Conservation (phyloP, 30 jellyfish, hydroid and myxozoan species). For the Aurelia coerulea region DNA sequence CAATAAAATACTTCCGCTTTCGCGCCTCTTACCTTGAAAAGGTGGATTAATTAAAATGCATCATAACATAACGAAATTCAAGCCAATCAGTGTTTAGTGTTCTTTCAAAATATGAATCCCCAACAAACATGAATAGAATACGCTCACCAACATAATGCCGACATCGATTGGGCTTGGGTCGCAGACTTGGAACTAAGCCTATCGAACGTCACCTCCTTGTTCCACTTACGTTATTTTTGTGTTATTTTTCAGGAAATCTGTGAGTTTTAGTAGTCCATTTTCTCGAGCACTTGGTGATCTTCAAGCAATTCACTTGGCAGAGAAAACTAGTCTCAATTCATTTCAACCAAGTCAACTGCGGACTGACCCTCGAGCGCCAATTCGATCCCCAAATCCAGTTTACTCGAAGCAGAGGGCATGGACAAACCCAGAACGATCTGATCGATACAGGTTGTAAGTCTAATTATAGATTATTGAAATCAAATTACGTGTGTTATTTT, state of each 20-base stretch:
- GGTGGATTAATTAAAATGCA: too few relatives aligned
- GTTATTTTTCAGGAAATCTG: constrained; percentile 32
- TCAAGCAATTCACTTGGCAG: constrained; percentile 39
- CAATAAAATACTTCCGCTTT: too few relatives aligned
- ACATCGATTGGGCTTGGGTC: too few relatives aligned
- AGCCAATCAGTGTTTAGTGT: too few relatives aligned
- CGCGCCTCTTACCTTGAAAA: too few relatives aligned
- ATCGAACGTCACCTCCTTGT: too few relatives aligned
- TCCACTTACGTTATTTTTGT: too few relatives aligned
- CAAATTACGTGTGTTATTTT: background rate
- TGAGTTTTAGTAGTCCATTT: constrained; percentile 60
- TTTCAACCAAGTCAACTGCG: constrained; percentile 19
- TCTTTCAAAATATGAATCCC: too few relatives aligned
- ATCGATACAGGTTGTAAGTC: constrained; percentile 8
- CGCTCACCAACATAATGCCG: too few relatives aligned
- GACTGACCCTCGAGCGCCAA: constrained; percentile 1
- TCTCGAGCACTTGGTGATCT: constrained; percentile 66
- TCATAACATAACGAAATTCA: too few relatives aligned
- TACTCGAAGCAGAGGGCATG: constrained; percentile 7
- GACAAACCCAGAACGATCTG: constrained; percentile 5
- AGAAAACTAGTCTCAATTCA: background rate
- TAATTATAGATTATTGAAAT: background rate
- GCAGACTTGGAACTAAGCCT: too few relatives aligned
- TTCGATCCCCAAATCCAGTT: constrained; percentile 9
- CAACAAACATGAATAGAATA: too few relatives aligned